Conservation (phyloP, 2,113 vertebrate species). For the Passer montanus region DNA sequence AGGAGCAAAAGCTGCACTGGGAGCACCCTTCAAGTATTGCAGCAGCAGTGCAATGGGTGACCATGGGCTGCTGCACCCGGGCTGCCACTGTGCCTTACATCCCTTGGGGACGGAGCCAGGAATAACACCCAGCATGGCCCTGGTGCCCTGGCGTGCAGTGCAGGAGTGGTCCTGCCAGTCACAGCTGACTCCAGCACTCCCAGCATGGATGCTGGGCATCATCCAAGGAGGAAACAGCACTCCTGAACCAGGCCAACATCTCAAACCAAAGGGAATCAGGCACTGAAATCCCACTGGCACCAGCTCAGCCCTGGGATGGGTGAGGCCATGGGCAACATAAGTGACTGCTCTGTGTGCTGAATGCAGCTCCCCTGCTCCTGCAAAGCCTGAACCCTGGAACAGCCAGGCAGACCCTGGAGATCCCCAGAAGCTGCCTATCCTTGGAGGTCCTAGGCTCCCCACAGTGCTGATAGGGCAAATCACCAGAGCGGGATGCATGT, state of each 20-base stretch:
- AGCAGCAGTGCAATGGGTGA: background rate
- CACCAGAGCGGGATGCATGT: background rate
- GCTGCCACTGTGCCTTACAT: background rate
- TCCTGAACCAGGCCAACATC: background rate
- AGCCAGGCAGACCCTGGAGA: background rate
- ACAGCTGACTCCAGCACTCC: background rate
- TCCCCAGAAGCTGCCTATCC: background rate
- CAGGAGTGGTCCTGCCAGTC: background rate
- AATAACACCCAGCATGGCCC: rapidly evolving
- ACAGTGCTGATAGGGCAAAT: background rate
- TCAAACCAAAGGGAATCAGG: background rate
- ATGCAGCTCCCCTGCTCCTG: background rate
- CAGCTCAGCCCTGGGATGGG: background rate
- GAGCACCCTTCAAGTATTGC: background rate
- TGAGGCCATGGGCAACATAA: background rate
- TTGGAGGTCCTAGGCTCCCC: background rate
- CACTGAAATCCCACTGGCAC: background rate
- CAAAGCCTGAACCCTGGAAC: background rate
- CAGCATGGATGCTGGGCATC: background rate
- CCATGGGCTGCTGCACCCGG: background rate
- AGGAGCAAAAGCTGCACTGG: background rate
- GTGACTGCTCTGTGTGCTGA: rapidly evolving
- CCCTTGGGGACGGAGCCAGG: background rate
- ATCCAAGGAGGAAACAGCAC: background rate
- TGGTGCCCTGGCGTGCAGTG: rapidly evolving